A percentile compares a stretch with the other conserved stretches of the same genome.
These are phyloP conservation scores for Plebejus argus DNA, from an alignment of 2,888 invertebrate species.

Conservation along the genomic window DNA sequence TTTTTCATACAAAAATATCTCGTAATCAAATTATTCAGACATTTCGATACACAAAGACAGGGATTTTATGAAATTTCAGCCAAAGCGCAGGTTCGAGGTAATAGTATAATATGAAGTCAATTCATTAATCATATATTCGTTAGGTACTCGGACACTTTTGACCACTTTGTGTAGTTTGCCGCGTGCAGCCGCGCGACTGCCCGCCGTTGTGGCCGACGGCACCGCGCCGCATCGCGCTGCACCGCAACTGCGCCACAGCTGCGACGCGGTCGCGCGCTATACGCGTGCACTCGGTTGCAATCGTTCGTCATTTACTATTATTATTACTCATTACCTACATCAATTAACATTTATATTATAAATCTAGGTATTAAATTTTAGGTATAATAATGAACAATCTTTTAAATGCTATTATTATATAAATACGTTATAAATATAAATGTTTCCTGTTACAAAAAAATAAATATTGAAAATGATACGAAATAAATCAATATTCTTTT, in stretches of 20 bases:
- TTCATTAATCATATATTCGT: conserved; percentile 80
- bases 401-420: conserved; percentile 82
- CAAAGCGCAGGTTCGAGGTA: conserved; percentile 78
- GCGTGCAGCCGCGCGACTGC: conserved; percentile 51
- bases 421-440: conserved; percentile 82
- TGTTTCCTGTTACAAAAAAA: conserved; percentile 80
- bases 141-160: conserved; percentile 72
- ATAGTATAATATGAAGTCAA: conserved; percentile 79
- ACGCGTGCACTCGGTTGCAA: conserved; percentile 73
- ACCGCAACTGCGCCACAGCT: conserved; percentile 40
- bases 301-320: conserved; percentile 76
- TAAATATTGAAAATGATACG: conserved; percentile 80
- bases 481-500: conserved; percentile 81
- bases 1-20: conserved; percentile 59
- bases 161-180: conserved; percentile 69
- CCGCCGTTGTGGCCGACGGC: conserved; percentile 38
- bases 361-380: conserved; percentile 81
- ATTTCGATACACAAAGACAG: conserved; percentile 77
- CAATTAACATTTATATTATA: conserved; percentile 81
- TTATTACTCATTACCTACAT: conserved; percentile 78
- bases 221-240: conserved; percentile 38
- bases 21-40: conserved; percentile 67
- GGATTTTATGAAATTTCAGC: conserved; percentile 73
- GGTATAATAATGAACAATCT: conserved; percentile 82
- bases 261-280: conserved; percentile 50